phyloP scores from a whole-genome alignment of 2,888 invertebrate genomes.

The Drosophila hawaiiensis region DNA sequence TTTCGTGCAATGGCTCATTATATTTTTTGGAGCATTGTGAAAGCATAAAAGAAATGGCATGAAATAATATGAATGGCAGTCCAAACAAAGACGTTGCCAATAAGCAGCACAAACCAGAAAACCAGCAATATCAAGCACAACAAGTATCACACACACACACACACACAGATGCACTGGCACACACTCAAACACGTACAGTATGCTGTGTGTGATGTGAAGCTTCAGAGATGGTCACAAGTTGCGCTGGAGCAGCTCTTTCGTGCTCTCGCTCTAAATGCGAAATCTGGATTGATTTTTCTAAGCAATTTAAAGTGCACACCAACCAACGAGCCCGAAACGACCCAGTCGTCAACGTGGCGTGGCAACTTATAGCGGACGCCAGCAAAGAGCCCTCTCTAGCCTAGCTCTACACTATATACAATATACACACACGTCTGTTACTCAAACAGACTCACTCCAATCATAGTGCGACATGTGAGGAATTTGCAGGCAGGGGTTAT shows the following conservation, averaged over 20 bases:
- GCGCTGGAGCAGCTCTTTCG: conserved; percentile 29
- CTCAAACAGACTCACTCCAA: neutral
- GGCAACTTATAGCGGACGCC: conserved; percentile 4
- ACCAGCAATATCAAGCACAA: conserved; percentile 33
- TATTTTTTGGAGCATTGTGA: conserved; percentile 32
- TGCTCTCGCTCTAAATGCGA: conserved; percentile 12
- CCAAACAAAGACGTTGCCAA: conserved; percentile 50
- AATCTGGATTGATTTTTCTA: conserved; percentile 81
- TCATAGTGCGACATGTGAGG: conserved; percentile 31
- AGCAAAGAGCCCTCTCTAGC: neutral
- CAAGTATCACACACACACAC: conserved; percentile 28
- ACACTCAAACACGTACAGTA: conserved; percentile 26
- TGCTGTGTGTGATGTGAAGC: conserved; percentile 41
- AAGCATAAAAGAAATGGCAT: conserved; percentile 26
- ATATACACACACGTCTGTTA: conserved; percentile 14
- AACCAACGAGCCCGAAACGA: conserved; percentile 7
- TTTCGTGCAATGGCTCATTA: neutral
- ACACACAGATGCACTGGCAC: conserved; percentile 3
- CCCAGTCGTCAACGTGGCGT: neutral
- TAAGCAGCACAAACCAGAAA: conserved; percentile 28
- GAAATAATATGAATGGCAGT: conserved; percentile 28
- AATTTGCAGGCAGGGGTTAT: conserved; percentile 35
- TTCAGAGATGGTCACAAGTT: conserved; percentile 59
- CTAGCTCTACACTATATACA: neutral
- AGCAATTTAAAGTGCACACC: conserved; percentile 77